Percentiles rank a stretch among this genome's conserved stretches.
These are phyloP conservation scores for Archaeoteleia sp. DNA, from an alignment of 2,888 invertebrate genomes.

Conservation along the genomic window DNA sequence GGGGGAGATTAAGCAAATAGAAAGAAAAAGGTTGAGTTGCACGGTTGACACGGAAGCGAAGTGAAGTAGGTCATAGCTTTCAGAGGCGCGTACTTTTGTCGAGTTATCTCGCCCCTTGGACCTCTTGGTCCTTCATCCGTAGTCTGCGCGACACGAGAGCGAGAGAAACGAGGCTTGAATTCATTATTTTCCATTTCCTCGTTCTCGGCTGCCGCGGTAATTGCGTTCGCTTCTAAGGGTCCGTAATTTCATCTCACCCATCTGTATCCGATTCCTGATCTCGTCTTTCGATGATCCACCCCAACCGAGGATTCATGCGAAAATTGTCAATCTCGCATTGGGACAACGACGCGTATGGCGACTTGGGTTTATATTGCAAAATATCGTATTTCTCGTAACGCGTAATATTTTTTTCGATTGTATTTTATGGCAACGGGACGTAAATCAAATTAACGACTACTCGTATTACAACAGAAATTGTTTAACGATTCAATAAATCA, in stretches of 20 bases:
- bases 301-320: too few species aligned
- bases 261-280: constrained; percentile 18
- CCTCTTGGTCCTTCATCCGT: constrained; percentile 40
- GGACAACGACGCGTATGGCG: too few species aligned
- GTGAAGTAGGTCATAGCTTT: constrained; percentile 62
- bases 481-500: too few species aligned
- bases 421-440: too few species aligned
- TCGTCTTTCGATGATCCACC: constrained; percentile 2
- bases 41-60: constrained; percentile 28
- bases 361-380: too few species aligned
- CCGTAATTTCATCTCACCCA: constrained; percentile 51
- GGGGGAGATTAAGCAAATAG: constrained; percentile 33
- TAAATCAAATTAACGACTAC: too few species aligned
- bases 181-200: constrained; percentile 60
- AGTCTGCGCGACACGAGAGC: constrained; percentile 28
- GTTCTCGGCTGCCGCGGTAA: constrained; percentile 43
- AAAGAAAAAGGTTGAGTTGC: constrained; percentile 27
- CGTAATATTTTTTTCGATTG: too few species aligned
- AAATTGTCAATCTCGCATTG: too few species aligned
- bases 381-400: too few species aligned
- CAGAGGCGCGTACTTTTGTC: constrained; percentile 48
- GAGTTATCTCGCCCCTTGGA: constrained; percentile 41
- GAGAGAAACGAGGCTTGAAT: constrained; percentile 58
- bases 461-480: too few species aligned
- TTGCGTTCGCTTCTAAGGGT: constrained; percentile 53